Evolutionary conservation across 2,888 invertebrate species (phyloP).

Genomic region (Saturnia pavonia): DNA sequence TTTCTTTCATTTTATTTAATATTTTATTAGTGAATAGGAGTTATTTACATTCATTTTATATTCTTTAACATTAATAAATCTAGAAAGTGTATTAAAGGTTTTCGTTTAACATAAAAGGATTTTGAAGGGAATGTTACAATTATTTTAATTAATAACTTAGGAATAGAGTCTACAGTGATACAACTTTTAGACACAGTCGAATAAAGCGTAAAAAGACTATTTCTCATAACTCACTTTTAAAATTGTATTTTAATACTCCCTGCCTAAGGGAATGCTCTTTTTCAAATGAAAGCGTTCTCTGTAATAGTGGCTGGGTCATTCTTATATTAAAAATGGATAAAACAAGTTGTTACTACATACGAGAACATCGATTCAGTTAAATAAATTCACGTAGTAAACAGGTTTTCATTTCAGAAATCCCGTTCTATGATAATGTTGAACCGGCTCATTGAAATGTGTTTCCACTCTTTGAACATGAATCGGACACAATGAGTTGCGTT

Average conservation of each 20-base stretch:
- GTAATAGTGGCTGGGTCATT: not conserved
- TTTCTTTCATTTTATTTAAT: too few species aligned
- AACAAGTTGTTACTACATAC: not conserved
- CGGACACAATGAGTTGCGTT: not conserved
- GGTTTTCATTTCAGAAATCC: not conserved
- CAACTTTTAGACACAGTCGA: constrained; percentile 14
- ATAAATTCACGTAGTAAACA: not conserved
- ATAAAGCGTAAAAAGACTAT: constrained; percentile 19
- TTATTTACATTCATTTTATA: too few species aligned
- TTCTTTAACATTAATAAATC: too few species aligned
- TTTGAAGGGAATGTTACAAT: not conserved
- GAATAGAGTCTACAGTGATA: not conserved
- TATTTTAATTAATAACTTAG: not conserved
- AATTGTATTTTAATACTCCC: not conserved
- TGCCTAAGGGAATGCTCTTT: not conserved
- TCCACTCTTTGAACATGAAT: not conserved
- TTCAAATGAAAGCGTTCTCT: not conserved
- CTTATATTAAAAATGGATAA: not conserved
- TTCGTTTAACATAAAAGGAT: too few species aligned
- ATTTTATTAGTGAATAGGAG: too few species aligned
- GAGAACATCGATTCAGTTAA: not conserved
- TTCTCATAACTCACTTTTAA: not conserved
- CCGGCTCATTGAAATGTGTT: not conserved
- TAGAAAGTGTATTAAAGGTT: too few species aligned
- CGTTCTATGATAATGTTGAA: not conserved